Evolutionary conservation across 2,888 invertebrate species (phyloP).

Genomic region (Apoda limacodes): DNA sequence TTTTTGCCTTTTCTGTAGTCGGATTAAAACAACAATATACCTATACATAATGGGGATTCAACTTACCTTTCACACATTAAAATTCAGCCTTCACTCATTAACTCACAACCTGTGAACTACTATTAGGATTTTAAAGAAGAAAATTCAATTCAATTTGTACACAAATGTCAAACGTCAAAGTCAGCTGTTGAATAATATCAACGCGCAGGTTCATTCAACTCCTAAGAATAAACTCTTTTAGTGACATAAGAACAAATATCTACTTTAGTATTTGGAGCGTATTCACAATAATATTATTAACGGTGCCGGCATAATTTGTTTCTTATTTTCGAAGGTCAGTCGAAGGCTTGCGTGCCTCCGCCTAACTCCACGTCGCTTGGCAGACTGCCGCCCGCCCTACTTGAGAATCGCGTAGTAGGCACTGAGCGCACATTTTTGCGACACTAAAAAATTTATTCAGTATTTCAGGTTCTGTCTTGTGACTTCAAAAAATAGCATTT

Average conservation of each 20-base stretch:
- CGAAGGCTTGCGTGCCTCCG: slow-evolving; percentile 27
- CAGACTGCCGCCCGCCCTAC: slow-evolving; percentile 48
- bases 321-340: slow-evolving; percentile 4
- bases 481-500: no score
- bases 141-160: slow-evolving; percentile 8
- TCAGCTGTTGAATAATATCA: slow-evolving; percentile 26
- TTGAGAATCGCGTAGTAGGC: slow-evolving; percentile 21
- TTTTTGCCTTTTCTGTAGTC: no score
- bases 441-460: slow-evolving; percentile 40
- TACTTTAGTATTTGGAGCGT: no score
- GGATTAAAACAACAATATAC: no score
- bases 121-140: slow-evolving; percentile 3
- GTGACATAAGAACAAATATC: slow-evolving; percentile 11
- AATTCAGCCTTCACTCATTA: slow-evolving; percentile 14
- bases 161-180: slow-evolving; percentile 23
- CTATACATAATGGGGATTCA: no score
- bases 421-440: slow-evolving; percentile 31
- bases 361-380: slow-evolving; percentile 32
- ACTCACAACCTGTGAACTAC: slow-evolving; percentile 21
- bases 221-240: slow-evolving; percentile 20
- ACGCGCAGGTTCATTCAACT: slow-evolving; percentile 22
- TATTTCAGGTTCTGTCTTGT: slow-evolving; percentile 26
- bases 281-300: no score
- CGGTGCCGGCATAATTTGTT: slow-evolving; percentile 12
- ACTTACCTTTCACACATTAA: slow-evolving; percentile 23